These are phyloP conservation scores for Cotesia glomerata DNA, from an alignment of 1,140 invertebrate species.

Conservation along the genomic window DNA sequence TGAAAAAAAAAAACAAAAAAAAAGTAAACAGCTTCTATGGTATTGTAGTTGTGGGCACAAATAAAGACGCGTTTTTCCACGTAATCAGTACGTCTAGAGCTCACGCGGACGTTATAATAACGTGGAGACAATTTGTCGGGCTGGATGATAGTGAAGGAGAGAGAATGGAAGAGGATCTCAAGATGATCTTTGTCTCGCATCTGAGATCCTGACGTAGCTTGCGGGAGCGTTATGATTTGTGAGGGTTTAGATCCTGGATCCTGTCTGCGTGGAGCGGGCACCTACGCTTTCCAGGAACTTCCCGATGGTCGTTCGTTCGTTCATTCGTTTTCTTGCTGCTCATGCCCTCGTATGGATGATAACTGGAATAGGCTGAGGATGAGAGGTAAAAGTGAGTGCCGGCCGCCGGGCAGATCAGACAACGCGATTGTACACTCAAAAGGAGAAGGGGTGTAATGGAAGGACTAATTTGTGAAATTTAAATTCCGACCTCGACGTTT, in stretches of 20 bases:
- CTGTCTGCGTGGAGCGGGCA: constrained; percentile 42
- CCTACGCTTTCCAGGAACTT: constrained; percentile 55
- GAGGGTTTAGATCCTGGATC: constrained; percentile 49
- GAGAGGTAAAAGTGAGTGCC: constrained; percentile 1
- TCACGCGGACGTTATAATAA: constrained; percentile 26
- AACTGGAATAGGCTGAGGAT: constrained; percentile 28
- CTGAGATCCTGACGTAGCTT: constrained; percentile 26
- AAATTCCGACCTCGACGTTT: constrained; percentile 59
- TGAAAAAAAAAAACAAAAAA: not conserved
- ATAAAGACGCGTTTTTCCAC: constrained; percentile 26
- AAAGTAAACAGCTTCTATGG: not conserved
- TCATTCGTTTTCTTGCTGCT: constrained; percentile 8
- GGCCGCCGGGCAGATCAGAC: constrained; percentile 45
- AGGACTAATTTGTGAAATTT: constrained; percentile 64
- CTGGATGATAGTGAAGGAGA: constrained; percentile 1
- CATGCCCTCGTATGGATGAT: constrained; percentile 31
- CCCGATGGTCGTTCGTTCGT: constrained; percentile 13
- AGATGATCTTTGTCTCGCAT: constrained; percentile 44
- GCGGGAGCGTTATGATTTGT: constrained; percentile 55
- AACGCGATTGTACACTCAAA: constrained; percentile 43
- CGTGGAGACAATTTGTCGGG: constrained; percentile 28
- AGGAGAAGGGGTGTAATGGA: constrained; percentile 57
- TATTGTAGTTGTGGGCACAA: not conserved
- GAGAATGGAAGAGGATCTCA: constrained; percentile 26
- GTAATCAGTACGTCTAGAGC: not conserved